Conservation (phyloP, 2,113 vertebrate species). For the Aegotheles bennettii region DNA sequence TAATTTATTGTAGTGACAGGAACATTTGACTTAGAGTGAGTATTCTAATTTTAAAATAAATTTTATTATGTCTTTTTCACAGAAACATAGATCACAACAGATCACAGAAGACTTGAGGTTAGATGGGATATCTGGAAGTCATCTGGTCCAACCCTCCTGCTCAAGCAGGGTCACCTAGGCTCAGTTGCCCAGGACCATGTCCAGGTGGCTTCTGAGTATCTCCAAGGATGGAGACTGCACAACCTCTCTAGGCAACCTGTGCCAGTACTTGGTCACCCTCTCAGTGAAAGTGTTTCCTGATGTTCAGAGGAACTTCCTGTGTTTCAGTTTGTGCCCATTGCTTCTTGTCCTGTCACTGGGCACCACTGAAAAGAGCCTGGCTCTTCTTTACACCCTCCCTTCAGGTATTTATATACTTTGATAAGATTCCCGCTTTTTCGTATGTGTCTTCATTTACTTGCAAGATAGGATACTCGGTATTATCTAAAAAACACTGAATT, state of each 20-base stretch:
- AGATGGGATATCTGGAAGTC: neutral
- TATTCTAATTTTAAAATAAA: neutral
- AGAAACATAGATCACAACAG: neutral
- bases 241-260: neutral
- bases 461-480: neutral
- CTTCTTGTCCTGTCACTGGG: neutral
- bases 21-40: neutral
- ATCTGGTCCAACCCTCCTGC: neutral
- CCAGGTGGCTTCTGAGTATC: neutral
- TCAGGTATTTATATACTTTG: neutral
- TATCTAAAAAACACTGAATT: neutral
- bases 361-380: neutral
- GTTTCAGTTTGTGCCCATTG: neutral
- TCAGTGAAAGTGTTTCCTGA: too few relatives aligned
- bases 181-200: neutral
- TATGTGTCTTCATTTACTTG: neutral
- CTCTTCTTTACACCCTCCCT: neutral
- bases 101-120: neutral
- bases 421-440: neutral
- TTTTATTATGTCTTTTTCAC: neutral
- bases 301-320: neutral
- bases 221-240: neutral
- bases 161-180: neutral
- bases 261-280: neutral
- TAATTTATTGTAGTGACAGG: neutral